Conservation (phyloP, 1,140 invertebrate genomes). For the Drosophila sulfurigaster region DNA sequence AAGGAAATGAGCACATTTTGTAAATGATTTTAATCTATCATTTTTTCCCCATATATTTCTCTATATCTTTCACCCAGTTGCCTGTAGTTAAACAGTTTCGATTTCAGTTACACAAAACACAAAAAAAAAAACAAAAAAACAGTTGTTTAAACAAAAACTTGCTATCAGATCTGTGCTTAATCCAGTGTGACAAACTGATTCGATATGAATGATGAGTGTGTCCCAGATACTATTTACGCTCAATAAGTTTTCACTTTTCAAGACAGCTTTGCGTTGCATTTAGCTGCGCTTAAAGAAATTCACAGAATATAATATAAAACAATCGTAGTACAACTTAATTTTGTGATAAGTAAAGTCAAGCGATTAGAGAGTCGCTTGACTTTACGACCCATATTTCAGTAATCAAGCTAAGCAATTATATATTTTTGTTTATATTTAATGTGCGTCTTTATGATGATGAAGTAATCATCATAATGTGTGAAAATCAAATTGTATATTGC, state of each 20-base stretch:
- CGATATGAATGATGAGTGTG: neutral
- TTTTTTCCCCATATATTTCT: too few species aligned
- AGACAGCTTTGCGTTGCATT: neutral
- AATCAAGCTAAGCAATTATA: conserved; percentile 17
- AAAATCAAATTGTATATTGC: too few species aligned
- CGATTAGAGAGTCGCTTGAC: conserved; percentile 46
- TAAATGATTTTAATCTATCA: too few species aligned
- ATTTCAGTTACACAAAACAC: too few species aligned
- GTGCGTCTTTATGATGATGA: neutral
- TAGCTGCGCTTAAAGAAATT: neutral
- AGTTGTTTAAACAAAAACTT: neutral
- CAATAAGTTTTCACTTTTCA: neutral
- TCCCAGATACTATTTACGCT: neutral
- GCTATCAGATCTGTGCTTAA: neutral
- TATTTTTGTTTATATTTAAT: too few species aligned
- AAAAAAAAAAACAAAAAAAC: neutral
- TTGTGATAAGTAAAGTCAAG: conserved; percentile 36
- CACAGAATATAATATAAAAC: neutral
- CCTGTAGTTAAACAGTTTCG: too few species aligned
- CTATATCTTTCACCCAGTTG: too few species aligned
- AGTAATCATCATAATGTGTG: too few species aligned
- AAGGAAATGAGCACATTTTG: neutral
- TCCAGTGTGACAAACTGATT: neutral
- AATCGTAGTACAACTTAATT: neutral
- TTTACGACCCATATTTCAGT: conserved; percentile 44